Conservation (phyloP, 2,797 vertebrate genomes). For the Betta splendens region DNA sequence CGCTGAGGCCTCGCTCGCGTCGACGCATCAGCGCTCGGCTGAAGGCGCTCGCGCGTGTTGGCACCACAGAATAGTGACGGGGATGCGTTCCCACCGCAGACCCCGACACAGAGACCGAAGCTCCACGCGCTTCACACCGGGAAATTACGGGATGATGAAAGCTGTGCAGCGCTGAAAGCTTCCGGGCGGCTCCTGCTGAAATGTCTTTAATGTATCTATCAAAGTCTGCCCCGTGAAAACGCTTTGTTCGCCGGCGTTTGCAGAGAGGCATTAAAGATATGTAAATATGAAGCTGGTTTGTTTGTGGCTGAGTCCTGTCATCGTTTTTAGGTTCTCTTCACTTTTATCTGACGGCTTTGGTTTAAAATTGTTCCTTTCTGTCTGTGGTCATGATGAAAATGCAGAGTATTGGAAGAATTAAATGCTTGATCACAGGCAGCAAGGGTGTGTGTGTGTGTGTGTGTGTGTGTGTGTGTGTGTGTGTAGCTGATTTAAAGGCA, state of each 20-base stretch:
- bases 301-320: conserved; percentile 24
- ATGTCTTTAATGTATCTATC: conserved; percentile 52
- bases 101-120: conserved; percentile 6
- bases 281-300: conserved; percentile 37
- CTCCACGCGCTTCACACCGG: conserved; percentile 9
- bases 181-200: conserved; percentile 21
- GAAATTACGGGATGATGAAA: conserved; percentile 44
- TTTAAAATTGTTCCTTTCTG: conserved; percentile 23
- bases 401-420: conserved; percentile 17
- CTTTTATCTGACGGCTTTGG: conserved; percentile 23
- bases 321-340: not conserved
- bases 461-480: conserved; percentile 22
- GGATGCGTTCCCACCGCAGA: conserved; percentile 15
- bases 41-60: conserved; percentile 11
- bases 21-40: not conserved
- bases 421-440: conserved; percentile 4
- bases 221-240: conserved; percentile 54
- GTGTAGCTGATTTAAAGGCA: conserved; percentile 56
- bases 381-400: conserved; percentile 33
- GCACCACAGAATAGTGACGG: conserved; percentile 28
- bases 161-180: conserved; percentile 31
- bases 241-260: conserved; percentile 33
- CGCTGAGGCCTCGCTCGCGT: not conserved
- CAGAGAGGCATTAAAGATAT: conserved; percentile 45
- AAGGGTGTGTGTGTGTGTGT: conserved; percentile 20